These are phyloP conservation scores for Catotricha subobsoleta DNA, from an alignment of 2,888 invertebrate genomes.

Conservation along the genomic window DNA sequence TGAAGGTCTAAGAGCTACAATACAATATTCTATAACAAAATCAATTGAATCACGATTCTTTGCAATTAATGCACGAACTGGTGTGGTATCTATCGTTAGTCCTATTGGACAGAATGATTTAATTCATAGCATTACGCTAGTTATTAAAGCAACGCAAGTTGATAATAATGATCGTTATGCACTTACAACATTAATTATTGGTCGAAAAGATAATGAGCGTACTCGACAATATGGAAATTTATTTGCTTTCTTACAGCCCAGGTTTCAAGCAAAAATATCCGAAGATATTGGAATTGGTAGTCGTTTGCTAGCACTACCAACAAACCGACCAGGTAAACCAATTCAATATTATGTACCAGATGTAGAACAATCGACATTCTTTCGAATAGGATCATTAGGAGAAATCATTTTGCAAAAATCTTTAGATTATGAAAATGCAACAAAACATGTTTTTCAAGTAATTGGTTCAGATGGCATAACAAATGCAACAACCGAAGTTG, in stretches of 20 bases:
- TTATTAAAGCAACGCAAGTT: conserved; percentile 63
- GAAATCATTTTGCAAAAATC: conserved; percentile 57
- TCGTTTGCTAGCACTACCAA: conserved; percentile 50
- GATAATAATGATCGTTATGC: conserved; percentile 82
- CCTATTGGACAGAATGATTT: conserved; percentile 32
- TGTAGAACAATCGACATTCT: conserved; percentile 51
- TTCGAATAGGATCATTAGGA: conserved; percentile 59
- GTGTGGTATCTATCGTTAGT: conserved; percentile 22
- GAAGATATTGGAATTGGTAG: conserved; percentile 62
- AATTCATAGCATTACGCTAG: conserved; percentile 54
- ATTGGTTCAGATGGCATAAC: conserved; percentile 40
- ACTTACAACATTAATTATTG: conserved; percentile 59
- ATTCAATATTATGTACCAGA: conserved; percentile 62
- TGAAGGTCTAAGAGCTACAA: conserved; percentile 28
- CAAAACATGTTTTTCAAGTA: conserved; percentile 56
- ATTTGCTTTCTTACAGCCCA: conserved; percentile 50
- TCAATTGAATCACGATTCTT: conserved; percentile 29
- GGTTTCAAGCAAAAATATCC: conserved; percentile 49
- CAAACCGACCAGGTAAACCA: conserved; percentile 44
- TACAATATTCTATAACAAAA: conserved; percentile 27
- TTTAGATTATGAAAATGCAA: conserved; percentile 60
- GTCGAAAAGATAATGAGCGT: conserved; percentile 35
- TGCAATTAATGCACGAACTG: conserved; percentile 26
- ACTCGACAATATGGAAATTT: conserved; percentile 17
- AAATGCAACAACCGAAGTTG: conserved; percentile 67